Evolutionary conservation across 1,140 invertebrate genomes (phyloP).

Genomic region (Hestina assimilis): DNA sequence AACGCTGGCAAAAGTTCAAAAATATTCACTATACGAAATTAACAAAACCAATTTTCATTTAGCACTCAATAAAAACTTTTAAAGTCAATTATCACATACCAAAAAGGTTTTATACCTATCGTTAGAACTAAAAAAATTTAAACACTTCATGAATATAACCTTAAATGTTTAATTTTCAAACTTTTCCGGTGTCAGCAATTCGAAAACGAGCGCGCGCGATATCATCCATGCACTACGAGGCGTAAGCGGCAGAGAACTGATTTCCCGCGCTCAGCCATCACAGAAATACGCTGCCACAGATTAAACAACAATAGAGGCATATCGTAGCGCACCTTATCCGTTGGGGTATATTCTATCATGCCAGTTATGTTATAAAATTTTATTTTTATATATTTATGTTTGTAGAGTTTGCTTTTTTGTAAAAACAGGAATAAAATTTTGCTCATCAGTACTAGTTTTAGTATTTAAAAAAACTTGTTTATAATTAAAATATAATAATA

Average conservation of each 20-base stretch:
- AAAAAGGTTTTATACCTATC: background rate
- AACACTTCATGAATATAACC: background rate
- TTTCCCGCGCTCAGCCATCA: conserved; percentile 35
- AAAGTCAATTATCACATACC: background rate
- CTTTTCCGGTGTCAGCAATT: conserved; percentile 20
- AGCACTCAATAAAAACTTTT: conserved; percentile 6
- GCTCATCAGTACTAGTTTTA: too few species aligned
- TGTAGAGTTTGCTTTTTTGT: too few species aligned
- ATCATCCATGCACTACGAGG: conserved; percentile 32
- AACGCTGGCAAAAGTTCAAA: conserved; percentile 12
- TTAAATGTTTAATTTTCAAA: conserved; percentile 1
- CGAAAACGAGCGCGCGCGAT: conserved; percentile 8
- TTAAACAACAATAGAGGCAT: conserved; percentile 17
- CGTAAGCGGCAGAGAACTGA: conserved; percentile 35
- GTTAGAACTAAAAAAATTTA: background rate
- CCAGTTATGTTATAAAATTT: background rate
- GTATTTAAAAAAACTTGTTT: too few species aligned
- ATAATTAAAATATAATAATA: too few species aligned
- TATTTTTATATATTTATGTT: too few species aligned
- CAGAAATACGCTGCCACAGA: conserved; percentile 33
- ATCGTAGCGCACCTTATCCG: background rate
- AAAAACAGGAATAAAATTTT: too few species aligned
- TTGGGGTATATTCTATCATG: too few species aligned
- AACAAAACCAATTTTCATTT: conserved; percentile 2
- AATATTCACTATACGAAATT: conserved; percentile 9